Conservation (phyloP, 2,888 invertebrate species). For the Julus scandinavius region DNA sequence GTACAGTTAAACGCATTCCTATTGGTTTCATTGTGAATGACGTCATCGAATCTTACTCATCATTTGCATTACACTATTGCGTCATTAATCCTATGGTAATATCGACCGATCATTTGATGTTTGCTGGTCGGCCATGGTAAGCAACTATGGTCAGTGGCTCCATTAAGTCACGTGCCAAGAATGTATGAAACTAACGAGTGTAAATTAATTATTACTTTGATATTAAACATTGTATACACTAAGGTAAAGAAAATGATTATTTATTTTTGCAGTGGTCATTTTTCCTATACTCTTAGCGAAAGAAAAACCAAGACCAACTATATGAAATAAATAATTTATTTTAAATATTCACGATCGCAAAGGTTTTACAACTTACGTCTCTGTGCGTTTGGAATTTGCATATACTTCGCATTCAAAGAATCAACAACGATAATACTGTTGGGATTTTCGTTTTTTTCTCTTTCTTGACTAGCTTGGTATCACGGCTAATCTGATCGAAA, state of each 20-base stretch:
- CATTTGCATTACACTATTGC: background rate
- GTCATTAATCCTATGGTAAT: slow-evolving; percentile 3
- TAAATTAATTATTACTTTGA: background rate
- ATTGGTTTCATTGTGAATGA: background rate
- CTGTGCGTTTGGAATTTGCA: slow-evolving; percentile 11
- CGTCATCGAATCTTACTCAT: background rate
- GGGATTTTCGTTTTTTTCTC: background rate
- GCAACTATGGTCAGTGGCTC: background rate
- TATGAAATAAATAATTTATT: slow-evolving; percentile 21
- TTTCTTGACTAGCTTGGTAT: background rate
- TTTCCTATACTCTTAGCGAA: background rate
- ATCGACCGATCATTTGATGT: background rate
- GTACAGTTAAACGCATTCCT: background rate
- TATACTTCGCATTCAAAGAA: background rate
- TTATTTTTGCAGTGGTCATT: background rate
- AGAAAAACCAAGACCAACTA: background rate
- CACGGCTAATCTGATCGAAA: background rate
- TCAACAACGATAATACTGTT: background rate
- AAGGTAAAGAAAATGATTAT: background rate
- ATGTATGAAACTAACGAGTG: background rate
- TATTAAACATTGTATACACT: background rate
- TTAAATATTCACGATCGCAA: background rate
- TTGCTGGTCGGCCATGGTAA: background rate
- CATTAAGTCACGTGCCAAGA: background rate
- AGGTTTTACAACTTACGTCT: background rate